Evolutionary conservation across 2,113 vertebrate species (phyloP), one percentile per base, ranked within the genome.

Genomic region (Hypomesus transpacificus): DNA sequence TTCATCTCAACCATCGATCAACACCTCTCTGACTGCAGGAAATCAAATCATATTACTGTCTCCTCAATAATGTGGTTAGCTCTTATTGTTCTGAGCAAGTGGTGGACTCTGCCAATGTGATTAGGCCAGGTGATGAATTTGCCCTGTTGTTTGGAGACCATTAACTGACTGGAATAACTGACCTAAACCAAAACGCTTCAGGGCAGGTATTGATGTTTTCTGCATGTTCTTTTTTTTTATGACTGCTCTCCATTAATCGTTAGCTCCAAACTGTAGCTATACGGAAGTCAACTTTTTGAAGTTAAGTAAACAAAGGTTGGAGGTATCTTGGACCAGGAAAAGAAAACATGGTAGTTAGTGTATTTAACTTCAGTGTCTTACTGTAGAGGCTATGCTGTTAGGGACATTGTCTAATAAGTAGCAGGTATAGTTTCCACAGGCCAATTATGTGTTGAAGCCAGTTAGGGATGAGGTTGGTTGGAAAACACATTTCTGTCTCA

Each of bases 91-190:
- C 80, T 88, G 89, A 82, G 85, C 86, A 20, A 84, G 76, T 75
- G 79, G 84, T 82, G 74, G 82, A 87, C 82, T 77, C 54, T 28
- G 80, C 76, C 83, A 85, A 90, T 88, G 82, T 82, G 88, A 90
- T 92, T 91, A 92, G 69, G 59, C 66, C 31, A 56, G 56, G 71
- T 91, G 91, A 91, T 89, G 87, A 92, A 92, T 91, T 88, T 90
- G 83, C 80, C 74, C 83, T 83, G 87, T 85, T 92, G 88, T 86
- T 87, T 84, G 75, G 89, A 87, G 87, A 87, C 86, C 50, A 66
- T 86, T 90, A 87, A 88, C 80, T 59, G 85, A 85, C 84, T 84
- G 73, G 69, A 86, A 84, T 86, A 86, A 91, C 87, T 90, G 89
- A 90, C 88, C 82, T 77, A 78, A 84, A 85, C 84, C 73, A 59